Evolutionary conservation across 53 echinoderm and acorn worm species (phyloP).

Genomic region (Patiria pectinifera): DNA sequence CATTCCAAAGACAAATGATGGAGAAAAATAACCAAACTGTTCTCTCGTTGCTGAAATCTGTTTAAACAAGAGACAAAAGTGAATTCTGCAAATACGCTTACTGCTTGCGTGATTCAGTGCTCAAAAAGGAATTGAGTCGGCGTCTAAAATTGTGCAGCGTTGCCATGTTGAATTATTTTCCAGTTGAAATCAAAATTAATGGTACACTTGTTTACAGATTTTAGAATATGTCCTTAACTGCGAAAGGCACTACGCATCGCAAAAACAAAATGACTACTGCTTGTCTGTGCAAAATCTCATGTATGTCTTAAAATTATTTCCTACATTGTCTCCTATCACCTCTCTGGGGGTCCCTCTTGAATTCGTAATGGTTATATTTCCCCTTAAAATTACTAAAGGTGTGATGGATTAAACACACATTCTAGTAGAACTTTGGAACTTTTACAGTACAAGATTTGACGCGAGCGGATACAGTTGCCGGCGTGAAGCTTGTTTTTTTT

Average conservation of each 20-base stretch:
- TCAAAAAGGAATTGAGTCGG: neutral
- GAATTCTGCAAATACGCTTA: neutral
- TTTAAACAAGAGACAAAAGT: too few species aligned
- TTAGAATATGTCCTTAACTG: neutral
- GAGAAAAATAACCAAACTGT: neutral
- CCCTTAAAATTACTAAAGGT: neutral
- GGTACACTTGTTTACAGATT: neutral
- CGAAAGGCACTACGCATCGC: neutral
- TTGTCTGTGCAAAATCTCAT: neutral
- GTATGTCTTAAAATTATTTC: neutral
- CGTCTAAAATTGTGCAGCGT: neutral
- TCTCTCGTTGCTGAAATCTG: too few species aligned
- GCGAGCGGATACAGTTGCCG: neutral
- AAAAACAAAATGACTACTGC: neutral
- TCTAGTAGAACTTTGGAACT: conserved; percentile 16
- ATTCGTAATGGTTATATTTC: neutral
- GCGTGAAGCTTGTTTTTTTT: neutral
- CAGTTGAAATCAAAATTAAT: neutral
- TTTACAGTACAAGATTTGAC: neutral
- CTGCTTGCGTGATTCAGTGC: neutral
- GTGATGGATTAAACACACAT: neutral
- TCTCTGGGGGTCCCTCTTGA: conserved; percentile 2
- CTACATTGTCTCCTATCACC: neutral
- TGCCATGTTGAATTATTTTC: neutral
- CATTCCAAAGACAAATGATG: neutral